Conservation (phyloP, 2,113 vertebrate genomes). For the Dolichotis patagonum region DNA sequence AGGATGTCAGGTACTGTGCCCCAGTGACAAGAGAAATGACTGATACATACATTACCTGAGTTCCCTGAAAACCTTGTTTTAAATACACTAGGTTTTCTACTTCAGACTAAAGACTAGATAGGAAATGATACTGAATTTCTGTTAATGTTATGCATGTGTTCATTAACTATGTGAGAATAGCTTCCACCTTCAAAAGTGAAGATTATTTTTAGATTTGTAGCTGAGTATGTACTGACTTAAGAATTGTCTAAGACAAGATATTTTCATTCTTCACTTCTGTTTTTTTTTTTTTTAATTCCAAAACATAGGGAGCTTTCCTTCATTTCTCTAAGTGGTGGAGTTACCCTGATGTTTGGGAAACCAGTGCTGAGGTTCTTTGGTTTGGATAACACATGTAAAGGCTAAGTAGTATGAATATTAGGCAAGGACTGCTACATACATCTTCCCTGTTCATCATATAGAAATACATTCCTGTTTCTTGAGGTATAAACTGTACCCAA, state of each 20-base stretch:
- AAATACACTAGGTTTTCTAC: neutral
- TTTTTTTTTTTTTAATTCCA: neutral
- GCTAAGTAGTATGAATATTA: neutral
- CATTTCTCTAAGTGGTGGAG: neutral
- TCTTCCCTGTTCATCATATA: neutral
- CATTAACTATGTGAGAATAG: neutral
- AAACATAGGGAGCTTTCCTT: constrained; percentile 2
- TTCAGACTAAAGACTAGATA: neutral
- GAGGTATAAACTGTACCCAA: neutral
- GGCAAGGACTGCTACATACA: neutral
- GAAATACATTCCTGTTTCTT: neutral
- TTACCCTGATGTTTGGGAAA: neutral
- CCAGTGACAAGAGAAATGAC: neutral
- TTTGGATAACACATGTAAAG: constrained; percentile 12
- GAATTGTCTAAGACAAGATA: neutral
- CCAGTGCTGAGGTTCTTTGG: neutral
- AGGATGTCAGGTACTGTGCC: neutral
- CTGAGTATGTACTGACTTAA: neutral
- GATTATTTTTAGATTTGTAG: constrained; percentile 35
- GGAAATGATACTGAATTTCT: neutral
- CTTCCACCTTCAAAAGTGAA: constrained; percentile 6
- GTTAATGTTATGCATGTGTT: neutral
- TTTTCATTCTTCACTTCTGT: neutral
- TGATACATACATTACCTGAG: neutral
- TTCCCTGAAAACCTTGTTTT: constrained; percentile 1